Conservation (phyloP, 2,797 vertebrate genomes). For the Garrulus glandarius region DNA sequence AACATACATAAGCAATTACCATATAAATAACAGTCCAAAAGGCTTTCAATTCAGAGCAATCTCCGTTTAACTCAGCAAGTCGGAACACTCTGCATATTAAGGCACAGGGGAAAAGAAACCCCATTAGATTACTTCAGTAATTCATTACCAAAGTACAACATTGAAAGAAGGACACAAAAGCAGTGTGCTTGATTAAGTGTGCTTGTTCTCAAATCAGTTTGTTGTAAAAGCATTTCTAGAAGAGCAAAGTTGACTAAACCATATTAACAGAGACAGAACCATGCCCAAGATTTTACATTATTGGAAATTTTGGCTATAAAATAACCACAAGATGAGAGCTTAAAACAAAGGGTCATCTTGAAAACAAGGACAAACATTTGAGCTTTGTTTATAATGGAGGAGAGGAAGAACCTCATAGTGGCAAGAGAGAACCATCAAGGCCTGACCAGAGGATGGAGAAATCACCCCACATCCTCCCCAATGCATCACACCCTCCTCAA, state of each 20-base stretch:
- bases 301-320: neutral
- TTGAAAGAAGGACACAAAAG: neutral
- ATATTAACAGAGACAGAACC: neutral
- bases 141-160: neutral
- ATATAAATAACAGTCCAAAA: neutral
- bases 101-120: neutral
- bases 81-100: neutral
- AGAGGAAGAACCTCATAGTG: neutral
- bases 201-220: neutral
- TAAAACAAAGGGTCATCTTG: neutral
- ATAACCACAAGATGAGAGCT: neutral
- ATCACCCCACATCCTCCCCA: neutral
- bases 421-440: neutral
- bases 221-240: neutral
- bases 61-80: neutral
- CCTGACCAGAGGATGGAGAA: neutral
- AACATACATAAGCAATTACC: neutral
- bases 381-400: neutral
- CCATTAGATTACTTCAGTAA: neutral
- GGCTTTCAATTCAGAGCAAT: neutral
- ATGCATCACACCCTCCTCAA: fast-evolving
- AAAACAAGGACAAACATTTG: neutral
- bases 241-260: neutral
- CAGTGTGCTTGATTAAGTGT: neutral
- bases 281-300: neutral